Conservation (phyloP, 2,113 vertebrate genomes). For the Varanus komodoensis region DNA sequence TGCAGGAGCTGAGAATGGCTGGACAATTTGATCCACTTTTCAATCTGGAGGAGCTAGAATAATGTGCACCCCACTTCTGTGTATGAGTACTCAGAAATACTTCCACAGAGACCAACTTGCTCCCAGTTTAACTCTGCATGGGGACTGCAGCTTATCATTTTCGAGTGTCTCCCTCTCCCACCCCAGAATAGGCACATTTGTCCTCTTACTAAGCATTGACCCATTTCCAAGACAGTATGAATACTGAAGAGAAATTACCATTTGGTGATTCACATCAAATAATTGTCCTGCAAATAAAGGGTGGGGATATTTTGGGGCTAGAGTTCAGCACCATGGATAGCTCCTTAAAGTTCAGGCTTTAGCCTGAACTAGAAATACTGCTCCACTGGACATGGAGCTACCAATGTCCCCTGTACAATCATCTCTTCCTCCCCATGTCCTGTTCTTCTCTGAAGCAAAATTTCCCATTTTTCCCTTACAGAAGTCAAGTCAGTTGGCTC, state of each 20-base stretch:
- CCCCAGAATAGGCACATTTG: neutral
- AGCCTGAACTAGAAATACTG: too few species aligned
- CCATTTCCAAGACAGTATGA: neutral
- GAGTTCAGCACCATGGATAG: too few species aligned
- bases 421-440: neutral
- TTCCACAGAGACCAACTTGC: too few species aligned
- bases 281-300: neutral
- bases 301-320: too few species aligned
- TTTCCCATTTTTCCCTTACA: neutral
- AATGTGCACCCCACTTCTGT: neutral
- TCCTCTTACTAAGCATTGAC: neutral
- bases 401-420: too few species aligned
- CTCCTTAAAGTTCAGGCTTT: too few species aligned
- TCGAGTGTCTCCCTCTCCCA: neutral
- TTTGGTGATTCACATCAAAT: neutral
- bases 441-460: neutral
- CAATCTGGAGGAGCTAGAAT: neutral
- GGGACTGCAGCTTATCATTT: neutral
- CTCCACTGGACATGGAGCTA: too few species aligned
- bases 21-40: neutral
- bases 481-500: neutral
- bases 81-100: neutral
- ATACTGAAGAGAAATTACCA: neutral
- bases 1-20: neutral
- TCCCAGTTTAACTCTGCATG: neutral